phyloP scores from a whole-genome alignment of 2,888 invertebrate genomes.

The Drosophila atripex region DNA sequence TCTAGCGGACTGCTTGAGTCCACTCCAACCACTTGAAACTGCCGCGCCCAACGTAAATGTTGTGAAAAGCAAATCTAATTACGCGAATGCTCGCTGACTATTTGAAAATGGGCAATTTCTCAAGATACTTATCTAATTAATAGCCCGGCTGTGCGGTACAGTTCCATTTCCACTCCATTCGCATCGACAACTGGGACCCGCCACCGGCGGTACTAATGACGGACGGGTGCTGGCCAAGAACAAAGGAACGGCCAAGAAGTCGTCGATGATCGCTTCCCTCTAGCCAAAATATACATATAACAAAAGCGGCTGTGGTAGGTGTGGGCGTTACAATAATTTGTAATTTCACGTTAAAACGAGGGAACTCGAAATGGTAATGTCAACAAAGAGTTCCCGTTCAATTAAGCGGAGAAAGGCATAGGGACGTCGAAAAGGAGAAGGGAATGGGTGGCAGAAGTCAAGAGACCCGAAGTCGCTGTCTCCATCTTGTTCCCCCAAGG shows the following conservation, averaged over 20 bases:
- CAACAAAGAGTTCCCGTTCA: slow-evolving; percentile 52
- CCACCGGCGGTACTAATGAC: slow-evolving; percentile 58
- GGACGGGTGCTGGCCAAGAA: slow-evolving; percentile 70
- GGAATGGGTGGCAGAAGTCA: slow-evolving; percentile 5
- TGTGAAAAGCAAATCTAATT: slow-evolving; percentile 84
- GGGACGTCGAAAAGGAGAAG: neutral
- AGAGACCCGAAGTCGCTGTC: slow-evolving; percentile 16
- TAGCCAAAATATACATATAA: slow-evolving; percentile 61
- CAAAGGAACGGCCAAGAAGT: slow-evolving; percentile 54
- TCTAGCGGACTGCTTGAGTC: slow-evolving; percentile 22
- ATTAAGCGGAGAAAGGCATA: slow-evolving; percentile 17
- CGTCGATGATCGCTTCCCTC: slow-evolving; percentile 44
- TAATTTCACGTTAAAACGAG: slow-evolving; percentile 40
- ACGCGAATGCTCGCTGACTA: slow-evolving; percentile 82
- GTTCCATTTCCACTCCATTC: slow-evolving; percentile 47
- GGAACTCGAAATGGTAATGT: slow-evolving; percentile 39
- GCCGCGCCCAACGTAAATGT: slow-evolving; percentile 74
- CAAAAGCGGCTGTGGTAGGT: slow-evolving; percentile 51
- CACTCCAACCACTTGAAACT: slow-evolving; percentile 23
- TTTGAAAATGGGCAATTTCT: slow-evolving; percentile 84
- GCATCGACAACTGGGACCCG: slow-evolving; percentile 12
- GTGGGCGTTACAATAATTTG: slow-evolving; percentile 78
- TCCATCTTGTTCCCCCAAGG: slow-evolving; percentile 27
- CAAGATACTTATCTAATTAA: slow-evolving; percentile 84
- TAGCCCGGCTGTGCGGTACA: slow-evolving; percentile 64